Percentiles rank a stretch among this genome's conserved stretches.
Evolutionary conservation across 2,113 vertebrate genomes (phyloP).

Genomic region (Xiphophorus couchianus): DNA sequence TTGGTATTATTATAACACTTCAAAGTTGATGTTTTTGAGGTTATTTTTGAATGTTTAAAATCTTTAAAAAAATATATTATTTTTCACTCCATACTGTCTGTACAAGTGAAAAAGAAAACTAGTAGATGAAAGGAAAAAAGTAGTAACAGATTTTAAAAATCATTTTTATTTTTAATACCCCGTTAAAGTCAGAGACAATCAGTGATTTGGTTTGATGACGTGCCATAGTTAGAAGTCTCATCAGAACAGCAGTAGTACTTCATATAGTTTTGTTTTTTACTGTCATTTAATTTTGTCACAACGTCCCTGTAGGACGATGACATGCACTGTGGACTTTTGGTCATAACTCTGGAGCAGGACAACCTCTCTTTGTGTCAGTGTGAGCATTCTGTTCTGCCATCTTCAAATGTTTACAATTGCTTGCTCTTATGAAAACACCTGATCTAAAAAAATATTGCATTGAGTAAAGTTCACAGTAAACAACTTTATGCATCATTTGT

Average conservation of each 20-base stretch:
- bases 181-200: slow-evolving; percentile 79
- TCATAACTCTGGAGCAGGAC: slow-evolving; percentile 45
- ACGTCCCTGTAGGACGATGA: slow-evolving; percentile 46
- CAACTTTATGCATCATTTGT: slow-evolving; percentile 40
- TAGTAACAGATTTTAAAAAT: slow-evolving; percentile 9
- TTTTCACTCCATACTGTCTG: slow-evolving; percentile 70
- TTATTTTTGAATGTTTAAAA: slow-evolving; percentile 76
- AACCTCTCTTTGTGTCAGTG: slow-evolving; percentile 49
- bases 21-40: slow-evolving; percentile 67
- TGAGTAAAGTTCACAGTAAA: slow-evolving; percentile 70
- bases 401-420: slow-evolving; percentile 76
- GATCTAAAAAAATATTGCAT: slow-evolving; percentile 62
- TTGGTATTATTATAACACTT: slow-evolving; percentile 62
- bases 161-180: slow-evolving; percentile 71
- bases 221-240: slow-evolving; percentile 68
- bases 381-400: slow-evolving; percentile 66
- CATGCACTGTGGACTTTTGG: slow-evolving; percentile 57
- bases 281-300: slow-evolving; percentile 31
- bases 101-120: slow-evolving; percentile 60
- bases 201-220: slow-evolving; percentile 70
- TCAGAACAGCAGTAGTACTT: slow-evolving; percentile 38
- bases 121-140: slow-evolving; percentile 46
- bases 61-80: slow-evolving; percentile 37
- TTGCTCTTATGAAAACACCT: slow-evolving; percentile 63
- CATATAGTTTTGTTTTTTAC: slow-evolving; percentile 1